These are phyloP conservation scores for Marisa cornuarietis DNA, from an alignment of 1,140 invertebrate species.

Conservation along the genomic window DNA sequence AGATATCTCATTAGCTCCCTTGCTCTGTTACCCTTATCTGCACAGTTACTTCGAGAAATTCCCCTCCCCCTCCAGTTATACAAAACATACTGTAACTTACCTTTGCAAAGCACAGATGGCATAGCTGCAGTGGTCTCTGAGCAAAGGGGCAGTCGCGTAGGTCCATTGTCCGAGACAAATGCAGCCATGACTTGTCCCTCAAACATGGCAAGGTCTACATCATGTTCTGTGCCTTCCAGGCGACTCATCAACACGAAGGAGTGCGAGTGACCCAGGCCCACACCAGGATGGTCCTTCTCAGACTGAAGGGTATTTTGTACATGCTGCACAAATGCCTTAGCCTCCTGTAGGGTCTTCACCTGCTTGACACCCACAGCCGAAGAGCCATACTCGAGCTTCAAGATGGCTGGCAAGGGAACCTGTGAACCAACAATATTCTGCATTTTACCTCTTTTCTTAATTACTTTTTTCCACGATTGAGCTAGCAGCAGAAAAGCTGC, in stretches of 20 bases:
- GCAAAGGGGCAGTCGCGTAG: slow-evolving; percentile 27
- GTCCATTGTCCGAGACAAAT: slow-evolving; percentile 49
- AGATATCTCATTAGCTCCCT: no score
- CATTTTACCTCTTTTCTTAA: no score
- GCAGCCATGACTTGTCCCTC: slow-evolving; percentile 42
- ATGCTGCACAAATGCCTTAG: slow-evolving; percentile 18
- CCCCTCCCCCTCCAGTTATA: no score
- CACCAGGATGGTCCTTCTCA: slow-evolving; percentile 37
- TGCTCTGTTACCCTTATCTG: no score
- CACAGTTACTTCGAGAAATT: no score
- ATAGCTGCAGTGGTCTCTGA: slow-evolving; percentile 11
- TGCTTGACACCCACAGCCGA: slow-evolving; percentile 45
- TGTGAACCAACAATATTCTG: neutral
- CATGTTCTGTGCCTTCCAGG: slow-evolving; percentile 43
- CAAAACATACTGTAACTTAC: neutral
- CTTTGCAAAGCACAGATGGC: slow-evolving; percentile 11
- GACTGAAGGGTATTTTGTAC: slow-evolving; percentile 23
- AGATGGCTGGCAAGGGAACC: slow-evolving; percentile 30
- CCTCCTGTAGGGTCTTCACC: slow-evolving; percentile 32
- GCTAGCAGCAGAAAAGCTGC: no score
- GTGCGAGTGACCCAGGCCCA: slow-evolving; percentile 42
- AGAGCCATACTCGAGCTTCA: slow-evolving; percentile 50
- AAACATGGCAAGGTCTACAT: slow-evolving; percentile 44
- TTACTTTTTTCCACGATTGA: no score
- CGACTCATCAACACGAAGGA: slow-evolving; percentile 41